phyloP scores from a whole-genome alignment of 1,140 invertebrate species.

The Thaumatotibia leucotreta region DNA sequence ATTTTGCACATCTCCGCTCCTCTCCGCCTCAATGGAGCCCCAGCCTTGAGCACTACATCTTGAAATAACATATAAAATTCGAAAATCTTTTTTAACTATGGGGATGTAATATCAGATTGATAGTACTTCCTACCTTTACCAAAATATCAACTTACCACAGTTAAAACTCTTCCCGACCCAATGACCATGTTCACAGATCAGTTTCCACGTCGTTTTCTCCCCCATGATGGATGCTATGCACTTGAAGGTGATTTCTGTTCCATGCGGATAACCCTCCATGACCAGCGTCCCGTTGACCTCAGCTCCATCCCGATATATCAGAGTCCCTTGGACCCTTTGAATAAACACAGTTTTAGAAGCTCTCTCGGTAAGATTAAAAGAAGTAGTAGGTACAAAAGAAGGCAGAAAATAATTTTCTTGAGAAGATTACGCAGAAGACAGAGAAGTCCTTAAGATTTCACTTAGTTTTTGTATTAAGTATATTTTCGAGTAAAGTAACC shows the following conservation, averaged over 20 bases:
- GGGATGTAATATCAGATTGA: no score
- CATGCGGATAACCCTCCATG: constrained; percentile 81
- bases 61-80: no score
- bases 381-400: background rate
- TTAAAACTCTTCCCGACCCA: constrained; percentile 88
- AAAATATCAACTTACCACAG: constrained; percentile 72
- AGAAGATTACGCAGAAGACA: no score
- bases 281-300: constrained; percentile 61
- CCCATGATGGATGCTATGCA: constrained; percentile 87
- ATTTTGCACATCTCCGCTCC: no score
- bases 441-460: no score
- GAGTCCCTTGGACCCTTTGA: constrained; percentile 80
- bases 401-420: no score
- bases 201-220: constrained; percentile 88
- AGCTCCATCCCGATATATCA: constrained; percentile 80
- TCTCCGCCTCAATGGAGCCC: no score
- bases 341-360: background rate
- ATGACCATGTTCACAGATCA: constrained; percentile 88
- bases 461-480: no score
- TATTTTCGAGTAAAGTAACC: no score
- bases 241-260: constrained; percentile 88
- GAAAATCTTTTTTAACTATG: no score
- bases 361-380: background rate
- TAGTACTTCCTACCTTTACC: no score
- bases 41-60: no score